These are phyloP conservation scores for Coleophora deauratella DNA, from an alignment of 2,888 invertebrate species.

Conservation along the genomic window DNA sequence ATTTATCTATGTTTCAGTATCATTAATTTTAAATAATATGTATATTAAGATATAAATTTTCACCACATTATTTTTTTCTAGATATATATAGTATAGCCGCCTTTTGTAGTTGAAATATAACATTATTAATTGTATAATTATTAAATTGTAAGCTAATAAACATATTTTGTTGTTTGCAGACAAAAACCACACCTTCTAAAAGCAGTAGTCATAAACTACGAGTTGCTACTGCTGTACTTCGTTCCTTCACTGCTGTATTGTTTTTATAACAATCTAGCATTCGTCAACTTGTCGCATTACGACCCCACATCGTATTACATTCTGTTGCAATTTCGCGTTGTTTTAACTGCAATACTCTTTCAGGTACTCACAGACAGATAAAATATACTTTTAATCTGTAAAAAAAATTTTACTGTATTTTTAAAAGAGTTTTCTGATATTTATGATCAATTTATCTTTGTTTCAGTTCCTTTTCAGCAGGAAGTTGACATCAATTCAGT, in stretches of 20 bases:
- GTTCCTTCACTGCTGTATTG: conserved; percentile 94
- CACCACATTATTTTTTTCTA: no score
- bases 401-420: neutral
- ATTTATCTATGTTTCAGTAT: no score
- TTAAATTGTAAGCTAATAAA: no score
- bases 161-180: conserved; percentile 69
- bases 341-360: conserved; percentile 92
- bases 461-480: conserved; percentile 89
- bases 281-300: conserved; percentile 90
- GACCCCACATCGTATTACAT: conserved; percentile 97
- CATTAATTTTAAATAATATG: no score
- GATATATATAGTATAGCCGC: no score
- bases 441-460: no score
- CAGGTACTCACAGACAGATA: conserved; percentile 75
- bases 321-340: conserved; percentile 91
- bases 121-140: no score
- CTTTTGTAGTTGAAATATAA: no score
- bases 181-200: conserved; percentile 71
- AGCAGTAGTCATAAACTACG: conserved; percentile 74
- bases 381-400: neutral
- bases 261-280: conserved; percentile 94
- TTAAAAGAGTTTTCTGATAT: conserved; percentile 1
- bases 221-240: conserved; percentile 86
- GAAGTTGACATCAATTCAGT: conserved; percentile 85
- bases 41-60: no score